Evolutionary conservation across 2,888 invertebrate genomes (phyloP), one percentile per base, ranked within the genome.

Genomic region (Sarcophaga variegata): DNA sequence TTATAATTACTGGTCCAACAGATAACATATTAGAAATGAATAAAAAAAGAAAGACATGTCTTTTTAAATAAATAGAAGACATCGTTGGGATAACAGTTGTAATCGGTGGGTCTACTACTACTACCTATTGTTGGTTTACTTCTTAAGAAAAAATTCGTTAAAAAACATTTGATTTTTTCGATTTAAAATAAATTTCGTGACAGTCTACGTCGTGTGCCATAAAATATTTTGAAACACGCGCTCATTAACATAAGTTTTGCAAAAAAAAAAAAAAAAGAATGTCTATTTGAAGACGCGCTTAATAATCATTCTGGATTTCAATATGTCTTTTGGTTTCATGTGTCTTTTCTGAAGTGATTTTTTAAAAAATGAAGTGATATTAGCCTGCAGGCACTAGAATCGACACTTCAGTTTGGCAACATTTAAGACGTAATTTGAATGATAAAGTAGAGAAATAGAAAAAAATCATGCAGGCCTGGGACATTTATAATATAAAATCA

Each of bases 171-270:
- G 59, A 59, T 59, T 54, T 54, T 54, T 59, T 59, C 17, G 4
- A 59, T 59, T 17, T 59, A 59, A 59, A 59, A 59, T 59, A 59
- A 0, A 37, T 37, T 37, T 37, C 37, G 10, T 37, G 8, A 17
- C 27, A 27, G 17, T 27, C 27, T 64, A 25, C 64, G 64, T 64
- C 64, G 27, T 64, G 64, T 27, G 64, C 64, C 64, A 25, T 64
- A 64, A 27, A 17, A 27, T 64, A 27, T 17, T 27, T 27, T 64
- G 11, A 37, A 37, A 37, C 37, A 37, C 37, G 27, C 17, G 6
- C 27, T 64, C 14, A 27, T 64, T 64, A 27, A 8, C 64, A 27
- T 64, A 64, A 63, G 5, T 64, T 64, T 14, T 25, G 64, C 25
- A 25, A 17, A 2, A 25, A 25, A 2, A 5, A 25, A 2, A 5